Base-by-base conservation (phyloP, 2,888 invertebrate genomes). In the Scaptomyza flava region DNA sequence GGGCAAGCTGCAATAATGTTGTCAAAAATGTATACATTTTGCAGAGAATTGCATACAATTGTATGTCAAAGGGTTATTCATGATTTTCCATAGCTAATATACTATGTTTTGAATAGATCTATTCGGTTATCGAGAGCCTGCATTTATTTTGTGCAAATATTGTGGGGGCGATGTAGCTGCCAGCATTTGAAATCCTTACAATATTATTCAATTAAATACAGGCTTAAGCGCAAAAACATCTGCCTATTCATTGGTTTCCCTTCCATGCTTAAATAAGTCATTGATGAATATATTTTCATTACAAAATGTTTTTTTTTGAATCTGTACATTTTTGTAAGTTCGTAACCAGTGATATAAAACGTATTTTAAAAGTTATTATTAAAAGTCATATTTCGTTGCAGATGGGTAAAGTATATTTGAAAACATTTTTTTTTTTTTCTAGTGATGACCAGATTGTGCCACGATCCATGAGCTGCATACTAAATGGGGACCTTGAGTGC, bases 1-100 rank as follows among this genome's bases (percentile, higher is more conserved):
- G 5, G 8, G 47, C 81, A 84, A 81, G 82, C 81, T 82, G 85
- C 77, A 82, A 79, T 68, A 79, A 61, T 64, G 14, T 60, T 70
- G 50, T 31, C 53, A 62, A 78, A 75, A 74, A 68, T 75, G 60
- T 62, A 63, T 64, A 67, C 65, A 65, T 63, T 9, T 54, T 53
- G 30, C 41, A 11, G 41, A n/a, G 33, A 48, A 69, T 76, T 68
- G 63, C 58, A 52, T 54, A 30, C 50, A 54, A 50, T 66, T 72
- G 17, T 9, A 17, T 17, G 51, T 17, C 34, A 38, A 59, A 30
- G 51, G 53, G 48, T 41, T 57, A 54, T 57, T 64, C 23, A 14
- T 12, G 17, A 12, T 23, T 54, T 34, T 34, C 36, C 47, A 36
- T 33, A 33, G 64, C 38, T 59, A 74, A 79, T 74, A 77, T 57